These are phyloP conservation scores for Loriculus beryllinus DNA, from an alignment of 2,797 vertebrate species.

Conservation along the genomic window DNA sequence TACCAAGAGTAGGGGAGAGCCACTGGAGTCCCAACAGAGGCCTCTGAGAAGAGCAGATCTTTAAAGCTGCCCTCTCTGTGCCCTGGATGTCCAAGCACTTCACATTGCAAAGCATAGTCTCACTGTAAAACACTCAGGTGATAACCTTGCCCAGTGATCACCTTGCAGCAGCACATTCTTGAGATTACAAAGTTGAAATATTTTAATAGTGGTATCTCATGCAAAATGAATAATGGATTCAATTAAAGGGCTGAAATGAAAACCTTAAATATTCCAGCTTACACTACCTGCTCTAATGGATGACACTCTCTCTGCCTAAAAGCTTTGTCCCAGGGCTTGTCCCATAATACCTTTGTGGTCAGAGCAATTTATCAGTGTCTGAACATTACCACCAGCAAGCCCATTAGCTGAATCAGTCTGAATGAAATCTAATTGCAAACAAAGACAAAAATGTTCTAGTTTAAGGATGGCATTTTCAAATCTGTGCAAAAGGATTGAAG, in stretches of 20 bases:
- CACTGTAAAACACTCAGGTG: background rate
- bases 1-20: background rate
- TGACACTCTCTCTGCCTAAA: background rate
- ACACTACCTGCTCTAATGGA: background rate
- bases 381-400: background rate
- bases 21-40: background rate
- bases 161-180: background rate
- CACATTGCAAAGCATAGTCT: background rate
- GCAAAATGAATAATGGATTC: background rate
- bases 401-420: background rate
- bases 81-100: background rate
- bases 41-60: background rate
- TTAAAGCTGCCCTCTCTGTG: background rate
- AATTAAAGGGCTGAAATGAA: background rate
- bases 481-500: background rate
- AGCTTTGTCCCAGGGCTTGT: background rate
- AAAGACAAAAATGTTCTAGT: background rate
- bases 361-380: slow-evolving; percentile 8
- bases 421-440: slow-evolving; percentile 16
- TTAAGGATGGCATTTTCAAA: slow-evolving; percentile 17
- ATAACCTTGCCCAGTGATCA: background rate
- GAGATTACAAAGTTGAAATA: background rate
- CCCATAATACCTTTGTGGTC: background rate
- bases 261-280: background rate
- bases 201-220: background rate